phyloP scores from a whole-genome alignment of 2,113 vertebrate genomes.

The Alouatta palliata region DNA sequence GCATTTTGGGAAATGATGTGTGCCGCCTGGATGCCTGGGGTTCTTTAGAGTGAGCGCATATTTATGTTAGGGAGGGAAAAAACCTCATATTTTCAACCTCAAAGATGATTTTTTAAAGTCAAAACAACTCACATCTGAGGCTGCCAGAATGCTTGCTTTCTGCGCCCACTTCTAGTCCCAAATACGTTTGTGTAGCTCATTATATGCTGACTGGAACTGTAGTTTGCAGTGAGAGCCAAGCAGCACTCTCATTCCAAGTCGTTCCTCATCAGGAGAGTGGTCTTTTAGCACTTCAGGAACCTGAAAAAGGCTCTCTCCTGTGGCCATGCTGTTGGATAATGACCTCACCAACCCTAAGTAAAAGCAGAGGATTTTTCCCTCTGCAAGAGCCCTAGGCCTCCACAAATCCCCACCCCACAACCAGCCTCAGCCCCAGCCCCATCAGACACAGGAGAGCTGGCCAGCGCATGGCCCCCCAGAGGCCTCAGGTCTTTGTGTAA shows the following conservation, averaged over 20 bases:
- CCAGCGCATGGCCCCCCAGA: accelerated
- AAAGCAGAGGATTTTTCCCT: constrained; percentile 8
- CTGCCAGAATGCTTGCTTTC: not conserved
- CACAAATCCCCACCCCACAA: not conserved
- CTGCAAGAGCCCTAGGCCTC: not conserved
- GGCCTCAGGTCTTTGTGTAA: not conserved
- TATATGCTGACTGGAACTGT: not conserved
- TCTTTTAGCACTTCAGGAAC: constrained; percentile 56
- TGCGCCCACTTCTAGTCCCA: not conserved
- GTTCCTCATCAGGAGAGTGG: constrained; percentile 18
- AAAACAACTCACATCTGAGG: not conserved
- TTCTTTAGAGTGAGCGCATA: not conserved
- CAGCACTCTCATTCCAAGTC: constrained; percentile 56
- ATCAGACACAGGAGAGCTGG: not conserved
- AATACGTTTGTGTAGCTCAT: not conserved
- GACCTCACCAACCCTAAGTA: constrained; percentile 54
- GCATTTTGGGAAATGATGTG: not conserved
- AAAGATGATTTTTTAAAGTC: not conserved
- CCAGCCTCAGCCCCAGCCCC: not conserved
- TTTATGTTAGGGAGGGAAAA: not conserved
- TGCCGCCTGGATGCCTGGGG: too few species aligned
- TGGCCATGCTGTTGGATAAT: not conserved
- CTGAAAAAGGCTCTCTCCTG: not conserved
- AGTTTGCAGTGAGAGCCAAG: not conserved
- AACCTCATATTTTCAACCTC: not conserved